Percentiles rank a stretch among this genome's conserved stretches.
Evolutionary conservation across 2,113 vertebrate genomes (phyloP).

Genomic region (Pomatorhinus ruficollis): DNA sequence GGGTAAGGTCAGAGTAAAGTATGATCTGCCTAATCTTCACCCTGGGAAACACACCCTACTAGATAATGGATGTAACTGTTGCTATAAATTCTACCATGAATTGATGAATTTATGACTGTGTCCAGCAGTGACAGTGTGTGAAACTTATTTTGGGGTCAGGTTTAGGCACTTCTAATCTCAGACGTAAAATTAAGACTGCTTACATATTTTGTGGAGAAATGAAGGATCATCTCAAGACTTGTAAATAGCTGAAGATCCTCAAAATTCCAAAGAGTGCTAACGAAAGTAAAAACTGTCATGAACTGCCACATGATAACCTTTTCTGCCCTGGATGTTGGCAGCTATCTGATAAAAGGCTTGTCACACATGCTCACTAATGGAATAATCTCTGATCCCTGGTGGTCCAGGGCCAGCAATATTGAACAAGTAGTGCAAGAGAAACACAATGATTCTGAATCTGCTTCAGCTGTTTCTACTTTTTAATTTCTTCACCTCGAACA

Average conservation of each 20-base stretch:
- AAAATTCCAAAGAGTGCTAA: background rate
- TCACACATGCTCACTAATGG: background rate
- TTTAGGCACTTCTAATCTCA: background rate
- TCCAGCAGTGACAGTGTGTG: background rate
- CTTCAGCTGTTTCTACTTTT: background rate
- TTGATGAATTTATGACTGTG: background rate
- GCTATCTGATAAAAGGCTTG: background rate
- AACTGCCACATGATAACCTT: background rate
- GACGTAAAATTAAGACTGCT: background rate
- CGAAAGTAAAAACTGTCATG: background rate
- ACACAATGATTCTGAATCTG: background rate
- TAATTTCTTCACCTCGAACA: background rate
- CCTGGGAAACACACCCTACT: background rate
- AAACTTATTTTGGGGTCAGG: background rate
- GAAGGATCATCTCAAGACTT: background rate
- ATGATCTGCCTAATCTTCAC: background rate
- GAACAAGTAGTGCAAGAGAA: background rate
- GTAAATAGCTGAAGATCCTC: background rate
- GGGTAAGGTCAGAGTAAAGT: background rate
- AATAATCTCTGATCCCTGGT: background rate
- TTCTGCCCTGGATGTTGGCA: background rate
- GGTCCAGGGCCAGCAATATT: background rate
- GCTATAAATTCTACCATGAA: background rate
- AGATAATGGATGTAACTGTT: background rate
- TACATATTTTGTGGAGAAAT: background rate